Conservation (phyloP, 2,888 invertebrate species). For the Philaethria dido region DNA sequence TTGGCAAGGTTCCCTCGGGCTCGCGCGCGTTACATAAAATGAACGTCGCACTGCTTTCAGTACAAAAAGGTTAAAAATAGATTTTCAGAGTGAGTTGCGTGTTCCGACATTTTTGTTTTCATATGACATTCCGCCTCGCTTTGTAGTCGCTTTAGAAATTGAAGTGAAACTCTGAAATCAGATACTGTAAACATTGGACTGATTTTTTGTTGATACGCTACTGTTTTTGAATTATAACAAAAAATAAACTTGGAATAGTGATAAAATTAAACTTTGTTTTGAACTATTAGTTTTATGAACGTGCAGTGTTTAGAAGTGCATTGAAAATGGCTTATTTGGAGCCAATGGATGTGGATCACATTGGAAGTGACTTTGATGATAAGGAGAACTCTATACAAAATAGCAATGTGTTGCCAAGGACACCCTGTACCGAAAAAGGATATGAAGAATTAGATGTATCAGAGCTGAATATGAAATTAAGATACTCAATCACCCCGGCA, state of each 20-base stretch:
- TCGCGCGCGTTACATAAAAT: slow-evolving; percentile 71
- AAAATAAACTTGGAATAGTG: slow-evolving; percentile 15
- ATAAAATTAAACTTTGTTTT: slow-evolving; percentile 21
- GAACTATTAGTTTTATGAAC: slow-evolving; percentile 27
- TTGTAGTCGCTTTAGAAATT: slow-evolving; percentile 71
- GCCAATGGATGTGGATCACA: slow-evolving; percentile 73
- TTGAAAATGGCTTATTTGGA: slow-evolving; percentile 68
- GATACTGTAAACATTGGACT: slow-evolving; percentile 73
- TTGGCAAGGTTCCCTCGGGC: slow-evolving; percentile 80
- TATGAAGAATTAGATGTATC: slow-evolving; percentile 76
- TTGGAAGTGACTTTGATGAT: slow-evolving; percentile 72
- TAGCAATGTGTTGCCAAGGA: slow-evolving; percentile 64
- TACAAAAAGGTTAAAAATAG: slow-evolving; percentile 80
- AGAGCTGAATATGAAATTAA: slow-evolving; percentile 74
- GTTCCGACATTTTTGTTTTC: slow-evolving; percentile 79
- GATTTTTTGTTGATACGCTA: slow-evolving; percentile 59
- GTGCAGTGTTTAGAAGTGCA: slow-evolving; percentile 41
- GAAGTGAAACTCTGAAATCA: slow-evolving; percentile 73
- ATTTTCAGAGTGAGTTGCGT: slow-evolving; percentile 74
- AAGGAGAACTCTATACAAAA: slow-evolving; percentile 73
- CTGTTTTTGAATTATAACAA: slow-evolving; percentile 52
- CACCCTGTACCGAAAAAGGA: slow-evolving; percentile 69
- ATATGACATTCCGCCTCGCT: slow-evolving; percentile 74
- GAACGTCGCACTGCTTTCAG: slow-evolving; percentile 65
- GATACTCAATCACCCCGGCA: slow-evolving; percentile 73